Percentiles rank a stretch among this genome's conserved stretches.
Conservation (phyloP, 2,888 invertebrate species). For the Sepiola atlantica region DNA sequence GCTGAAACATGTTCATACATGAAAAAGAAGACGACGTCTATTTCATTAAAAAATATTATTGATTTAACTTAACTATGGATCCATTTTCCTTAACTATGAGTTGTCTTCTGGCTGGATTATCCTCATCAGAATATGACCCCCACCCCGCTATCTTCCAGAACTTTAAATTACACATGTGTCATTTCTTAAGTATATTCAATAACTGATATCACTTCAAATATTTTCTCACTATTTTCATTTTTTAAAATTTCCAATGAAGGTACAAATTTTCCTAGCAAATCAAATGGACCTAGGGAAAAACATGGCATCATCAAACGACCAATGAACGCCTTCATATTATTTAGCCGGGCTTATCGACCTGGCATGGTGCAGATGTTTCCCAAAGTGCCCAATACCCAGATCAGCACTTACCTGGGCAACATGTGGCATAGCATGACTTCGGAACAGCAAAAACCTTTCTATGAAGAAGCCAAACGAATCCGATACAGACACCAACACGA, state of each 20-base stretch:
- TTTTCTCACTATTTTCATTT: neutral
- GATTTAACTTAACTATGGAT: too few relatives aligned
- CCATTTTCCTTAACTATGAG: too few relatives aligned
- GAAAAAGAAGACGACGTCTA: too few relatives aligned
- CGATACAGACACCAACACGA: constrained; percentile 65
- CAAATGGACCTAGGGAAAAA: constrained; percentile 61
- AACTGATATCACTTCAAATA: too few relatives aligned
- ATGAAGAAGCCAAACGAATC: constrained; percentile 65
- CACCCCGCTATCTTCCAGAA: too few relatives aligned
- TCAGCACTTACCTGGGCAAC: constrained; percentile 66
- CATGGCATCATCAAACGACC: constrained; percentile 67
- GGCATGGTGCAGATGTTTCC: constrained; percentile 61
- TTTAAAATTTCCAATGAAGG: too few relatives aligned
- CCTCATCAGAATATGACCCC: too few relatives aligned
- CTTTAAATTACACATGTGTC: too few relatives aligned
- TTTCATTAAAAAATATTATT: too few relatives aligned
- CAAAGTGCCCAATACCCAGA: constrained; percentile 66
- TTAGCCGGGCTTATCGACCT: constrained; percentile 66
- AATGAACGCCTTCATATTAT: constrained; percentile 72
- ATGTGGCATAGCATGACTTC: constrained; percentile 63
- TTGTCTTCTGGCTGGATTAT: too few relatives aligned
- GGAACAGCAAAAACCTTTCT: constrained; percentile 64
- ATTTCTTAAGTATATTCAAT: too few relatives aligned
- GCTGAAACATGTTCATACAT: too few relatives aligned
- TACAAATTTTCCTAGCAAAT: neutral